Evolutionary conservation across 2,113 vertebrate species (phyloP).

Genomic region (Hippocampus zosterae): DNA sequence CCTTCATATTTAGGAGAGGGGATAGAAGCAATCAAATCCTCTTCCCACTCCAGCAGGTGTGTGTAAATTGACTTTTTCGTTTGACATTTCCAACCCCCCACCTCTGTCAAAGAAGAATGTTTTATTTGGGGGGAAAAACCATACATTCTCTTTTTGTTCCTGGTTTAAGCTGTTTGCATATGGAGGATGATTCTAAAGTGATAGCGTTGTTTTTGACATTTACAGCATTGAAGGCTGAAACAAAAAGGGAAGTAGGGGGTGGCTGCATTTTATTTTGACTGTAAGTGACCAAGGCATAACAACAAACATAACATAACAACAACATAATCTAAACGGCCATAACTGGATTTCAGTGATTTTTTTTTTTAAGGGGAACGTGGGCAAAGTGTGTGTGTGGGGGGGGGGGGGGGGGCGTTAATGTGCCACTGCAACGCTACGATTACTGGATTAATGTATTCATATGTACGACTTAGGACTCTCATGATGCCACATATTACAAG

Average conservation of each 20-base stretch:
- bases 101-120: constrained; percentile 5
- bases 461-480: too few species aligned
- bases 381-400: too few species aligned
- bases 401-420: too few species aligned
- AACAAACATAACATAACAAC: too few species aligned
- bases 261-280: constrained; percentile 1
- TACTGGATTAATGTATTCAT: too few species aligned
- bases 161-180: constrained; percentile 8
- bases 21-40: constrained; percentile 34
- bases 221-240: constrained; percentile 15
- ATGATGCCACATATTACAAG: too few species aligned
- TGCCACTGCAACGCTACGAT: too few species aligned
- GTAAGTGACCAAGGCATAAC: background rate
- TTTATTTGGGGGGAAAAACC: background rate
- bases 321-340: background rate
- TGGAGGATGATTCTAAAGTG: constrained; percentile 12
- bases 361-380: background rate
- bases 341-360: background rate
- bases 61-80: constrained; percentile 40
- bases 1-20: constrained; percentile 31
- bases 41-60: constrained; percentile 19
- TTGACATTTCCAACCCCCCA: constrained; percentile 26
- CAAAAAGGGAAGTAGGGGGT: background rate
- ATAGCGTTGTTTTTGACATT: constrained; percentile 15
- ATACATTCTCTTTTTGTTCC: constrained; percentile 15